Conservation (phyloP, 1,140 invertebrate species). For the Heliconius hewitsoni region DNA sequence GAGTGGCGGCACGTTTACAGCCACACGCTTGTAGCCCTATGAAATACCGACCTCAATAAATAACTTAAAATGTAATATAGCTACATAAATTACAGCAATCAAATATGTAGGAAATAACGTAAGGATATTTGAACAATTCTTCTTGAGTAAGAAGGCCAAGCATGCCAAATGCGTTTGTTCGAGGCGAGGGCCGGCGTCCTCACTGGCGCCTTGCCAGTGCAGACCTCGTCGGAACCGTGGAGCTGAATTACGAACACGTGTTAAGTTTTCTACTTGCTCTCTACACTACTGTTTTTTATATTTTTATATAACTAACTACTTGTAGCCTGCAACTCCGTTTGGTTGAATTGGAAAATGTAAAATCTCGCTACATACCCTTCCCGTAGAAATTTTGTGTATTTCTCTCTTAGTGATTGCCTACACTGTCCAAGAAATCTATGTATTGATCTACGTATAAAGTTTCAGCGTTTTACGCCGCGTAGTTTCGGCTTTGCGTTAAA, state of each 20-base stretch:
- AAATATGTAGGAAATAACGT: background rate
- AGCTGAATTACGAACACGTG: conserved; percentile 6
- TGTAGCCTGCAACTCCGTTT: background rate
- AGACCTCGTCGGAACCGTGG: background rate
- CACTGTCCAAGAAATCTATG: too few relatives aligned
- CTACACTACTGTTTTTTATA: background rate
- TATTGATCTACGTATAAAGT: too few relatives aligned
- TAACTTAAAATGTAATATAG: background rate
- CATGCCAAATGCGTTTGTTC: background rate
- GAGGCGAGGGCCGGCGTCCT: background rate
- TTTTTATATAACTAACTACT: background rate
- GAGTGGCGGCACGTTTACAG: too few relatives aligned
- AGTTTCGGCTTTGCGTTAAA: too few relatives aligned
- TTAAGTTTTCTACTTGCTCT: conserved; percentile 1
- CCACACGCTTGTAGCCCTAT: too few relatives aligned
- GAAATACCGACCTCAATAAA: too few relatives aligned
- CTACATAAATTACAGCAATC: background rate
- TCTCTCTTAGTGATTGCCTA: too few relatives aligned
- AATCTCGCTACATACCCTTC: too few relatives aligned
- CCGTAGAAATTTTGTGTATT: too few relatives aligned
- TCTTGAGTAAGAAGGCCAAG: background rate
- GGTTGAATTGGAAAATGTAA: too few relatives aligned
- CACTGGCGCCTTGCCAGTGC: background rate
- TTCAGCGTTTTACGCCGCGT: too few relatives aligned
- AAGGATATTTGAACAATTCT: conserved; percentile 3